These are phyloP conservation scores for Argyresthia goedartella DNA, from an alignment of 2,888 invertebrate species.

Conservation along the genomic window DNA sequence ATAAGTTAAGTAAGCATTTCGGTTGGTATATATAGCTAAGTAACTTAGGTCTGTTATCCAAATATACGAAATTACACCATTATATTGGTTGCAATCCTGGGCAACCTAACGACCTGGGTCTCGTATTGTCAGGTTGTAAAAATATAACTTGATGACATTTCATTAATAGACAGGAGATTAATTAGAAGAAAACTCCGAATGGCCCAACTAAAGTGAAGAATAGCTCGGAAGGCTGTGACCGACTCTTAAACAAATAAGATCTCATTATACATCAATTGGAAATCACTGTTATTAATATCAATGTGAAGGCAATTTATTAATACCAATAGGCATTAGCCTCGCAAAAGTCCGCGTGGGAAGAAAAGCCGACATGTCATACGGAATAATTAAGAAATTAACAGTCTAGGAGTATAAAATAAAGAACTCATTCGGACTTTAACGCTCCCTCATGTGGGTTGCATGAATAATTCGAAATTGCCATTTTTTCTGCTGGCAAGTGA, in stretches of 20 bases:
- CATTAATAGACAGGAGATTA: too few relatives aligned
- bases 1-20: too few relatives aligned
- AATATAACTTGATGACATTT: too few relatives aligned
- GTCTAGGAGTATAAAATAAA: conserved; percentile 48
- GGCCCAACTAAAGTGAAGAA: too few relatives aligned
- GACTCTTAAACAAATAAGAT: conserved; percentile 23
- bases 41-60: too few relatives aligned
- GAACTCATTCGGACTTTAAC: conserved; percentile 33
- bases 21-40: too few relatives aligned
- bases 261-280: neutral
- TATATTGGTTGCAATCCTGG: too few relatives aligned
- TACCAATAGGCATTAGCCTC: conserved; percentile 16
- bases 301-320: conserved; percentile 20
- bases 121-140: too few relatives aligned
- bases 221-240: conserved; percentile 19
- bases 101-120: too few relatives aligned
- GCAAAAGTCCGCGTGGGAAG: conserved; percentile 6
- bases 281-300: conserved; percentile 17
- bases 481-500: conserved; percentile 45
- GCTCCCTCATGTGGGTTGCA: conserved; percentile 49
- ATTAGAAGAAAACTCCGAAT: too few relatives aligned
- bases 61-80: too few relatives aligned
- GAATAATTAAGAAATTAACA: conserved; percentile 60
- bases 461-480: conserved; percentile 69
- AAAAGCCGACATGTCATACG: conserved; percentile 13